phyloP scores from a whole-genome alignment of 2,113 vertebrate genomes.

The western clawed frog (Xenopus tropicalis) region UCB_Xtro_10.0 CM004446.2:64929001-64929500 shows the following conservation, averaged over 20 bases:
- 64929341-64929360: not conserved
- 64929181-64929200: not conserved
- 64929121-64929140: too few relatives aligned
- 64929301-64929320: slow-evolving; percentile 1
- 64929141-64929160: too few relatives aligned
- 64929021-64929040: not conserved
- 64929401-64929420: not conserved
- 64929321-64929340: not conserved
- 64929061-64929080: not conserved
- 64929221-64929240: not conserved
- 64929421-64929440: slow-evolving; percentile 19
- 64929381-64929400: not conserved
- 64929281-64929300: slow-evolving; percentile 8
- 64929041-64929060: not conserved
- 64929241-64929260: not conserved
- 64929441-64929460: not conserved
- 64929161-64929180: too few relatives aligned
- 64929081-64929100: not conserved
- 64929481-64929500: not conserved
- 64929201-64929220: not conserved
- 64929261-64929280: not conserved
- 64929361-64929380: slow-evolving; percentile 15
- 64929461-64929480: not conserved
- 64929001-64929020: slow-evolving; percentile 48
- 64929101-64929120: too few relatives aligned